Conservation (phyloP, 2,797 vertebrate species). For the Gastrophryne carolinensis region DNA sequence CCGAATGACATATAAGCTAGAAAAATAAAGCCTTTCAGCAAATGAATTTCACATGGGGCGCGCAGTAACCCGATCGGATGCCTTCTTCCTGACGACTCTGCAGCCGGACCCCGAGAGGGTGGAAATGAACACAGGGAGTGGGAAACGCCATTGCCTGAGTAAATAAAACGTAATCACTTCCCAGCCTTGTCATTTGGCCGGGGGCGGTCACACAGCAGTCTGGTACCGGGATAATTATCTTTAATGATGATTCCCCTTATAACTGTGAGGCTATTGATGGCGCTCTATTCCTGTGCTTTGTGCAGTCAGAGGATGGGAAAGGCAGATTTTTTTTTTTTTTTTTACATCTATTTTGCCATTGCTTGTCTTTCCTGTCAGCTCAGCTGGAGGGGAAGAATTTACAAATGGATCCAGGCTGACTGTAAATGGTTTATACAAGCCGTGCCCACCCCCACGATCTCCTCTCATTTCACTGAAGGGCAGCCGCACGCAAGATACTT, state of each 20-base stretch:
- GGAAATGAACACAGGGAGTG: neutral
- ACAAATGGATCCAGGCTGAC: slow-evolving; percentile 35
- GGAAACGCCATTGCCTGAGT: slow-evolving; percentile 3
- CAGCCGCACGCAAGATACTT: slow-evolving; percentile 20
- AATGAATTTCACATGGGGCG: neutral
- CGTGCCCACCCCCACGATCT: neutral
- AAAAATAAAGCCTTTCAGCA: slow-evolving; percentile 3
- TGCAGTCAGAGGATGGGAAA: neutral
- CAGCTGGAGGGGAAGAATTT: slow-evolving; percentile 37
- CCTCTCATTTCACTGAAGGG: neutral
- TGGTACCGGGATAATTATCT: slow-evolving; percentile 12
- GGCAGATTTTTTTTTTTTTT: too few species aligned
- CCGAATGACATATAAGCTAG: neutral
- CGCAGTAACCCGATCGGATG: slow-evolving; percentile 3
- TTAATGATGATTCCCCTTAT: slow-evolving; percentile 19
- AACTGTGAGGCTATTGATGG: neutral
- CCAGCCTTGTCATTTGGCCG: slow-evolving; percentile 9
- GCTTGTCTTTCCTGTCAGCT: slow-evolving; percentile 30
- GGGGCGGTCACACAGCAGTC: slow-evolving; percentile 3
- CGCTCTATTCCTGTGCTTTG: neutral
- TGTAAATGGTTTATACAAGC: slow-evolving; percentile 18
- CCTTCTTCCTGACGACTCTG: neutral
- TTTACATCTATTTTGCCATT: neutral
- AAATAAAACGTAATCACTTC: slow-evolving; percentile 15
- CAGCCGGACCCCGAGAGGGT: neutral